Conservation (phyloP, 2,888 invertebrate genomes). For the Folsomia manolachei region DNA sequence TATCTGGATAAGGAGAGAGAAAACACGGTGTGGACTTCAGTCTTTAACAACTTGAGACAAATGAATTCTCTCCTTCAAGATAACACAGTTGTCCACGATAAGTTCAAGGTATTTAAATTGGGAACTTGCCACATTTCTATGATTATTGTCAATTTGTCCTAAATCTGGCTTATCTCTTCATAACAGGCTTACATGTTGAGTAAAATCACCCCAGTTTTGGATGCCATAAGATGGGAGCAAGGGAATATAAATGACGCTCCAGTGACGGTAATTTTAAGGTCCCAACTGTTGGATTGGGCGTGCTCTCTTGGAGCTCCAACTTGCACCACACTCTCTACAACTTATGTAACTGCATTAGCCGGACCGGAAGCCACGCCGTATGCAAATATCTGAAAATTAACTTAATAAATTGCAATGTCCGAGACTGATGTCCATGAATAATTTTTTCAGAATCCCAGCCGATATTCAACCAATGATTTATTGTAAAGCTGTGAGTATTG, state of each 20-base stretch:
- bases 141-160: no score
- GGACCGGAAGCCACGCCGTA: neutral
- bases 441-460: slow-evolving; percentile 31
- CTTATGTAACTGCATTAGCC: slow-evolving; percentile 5
- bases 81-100: slow-evolving; percentile 9
- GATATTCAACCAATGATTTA: slow-evolving; percentile 33
- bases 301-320: slow-evolving; percentile 27
- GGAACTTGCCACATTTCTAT: neutral
- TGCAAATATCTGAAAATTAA: neutral
- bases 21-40: slow-evolving; percentile 40
- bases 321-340: slow-evolving; percentile 18
- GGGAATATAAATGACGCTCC: slow-evolving; percentile 16
- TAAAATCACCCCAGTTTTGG: slow-evolving; percentile 17
- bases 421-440: no score
- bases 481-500: slow-evolving; percentile 19
- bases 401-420: neutral
- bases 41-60: slow-evolving; percentile 27
- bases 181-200: slow-evolving; percentile 22
- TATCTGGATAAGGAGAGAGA: slow-evolving; percentile 34
- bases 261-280: slow-evolving; percentile 24
- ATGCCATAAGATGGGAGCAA: slow-evolving; percentile 20
- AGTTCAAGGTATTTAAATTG: slow-evolving; percentile 8
- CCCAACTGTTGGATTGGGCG: slow-evolving; percentile 36
- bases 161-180: neutral
- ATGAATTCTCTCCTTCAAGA: slow-evolving; percentile 12